These are phyloP conservation scores for Dynastes grantii DNA, from an alignment of 2,888 invertebrate species.

Conservation along the genomic window DNA sequence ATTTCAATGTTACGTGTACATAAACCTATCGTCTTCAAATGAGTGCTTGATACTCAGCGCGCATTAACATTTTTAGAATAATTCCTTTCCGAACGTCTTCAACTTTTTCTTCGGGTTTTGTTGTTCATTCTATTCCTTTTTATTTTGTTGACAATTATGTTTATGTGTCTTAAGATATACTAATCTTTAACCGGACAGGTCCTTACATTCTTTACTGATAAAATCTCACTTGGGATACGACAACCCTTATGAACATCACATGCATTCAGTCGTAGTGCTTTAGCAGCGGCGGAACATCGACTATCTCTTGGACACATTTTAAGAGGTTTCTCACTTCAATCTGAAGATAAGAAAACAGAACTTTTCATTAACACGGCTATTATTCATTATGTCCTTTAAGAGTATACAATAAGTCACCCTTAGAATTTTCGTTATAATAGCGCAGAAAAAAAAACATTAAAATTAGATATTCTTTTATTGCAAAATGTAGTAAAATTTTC, in stretches of 20 bases:
- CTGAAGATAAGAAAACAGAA: constrained; percentile 26
- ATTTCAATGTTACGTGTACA: constrained; percentile 8
- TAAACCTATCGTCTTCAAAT: constrained; percentile 1
- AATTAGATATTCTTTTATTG: no score
- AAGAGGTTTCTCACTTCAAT: constrained; percentile 41
- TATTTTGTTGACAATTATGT: constrained; percentile 60
- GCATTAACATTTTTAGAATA: constrained; percentile 46
- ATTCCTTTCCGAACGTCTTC: constrained; percentile 38
- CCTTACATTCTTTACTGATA: constrained; percentile 62
- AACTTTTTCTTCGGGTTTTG: constrained; percentile 24
- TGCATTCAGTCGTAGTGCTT: constrained; percentile 36
- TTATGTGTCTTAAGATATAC: constrained; percentile 62
- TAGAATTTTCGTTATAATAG: neutral
- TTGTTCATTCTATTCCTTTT: constrained; percentile 44
- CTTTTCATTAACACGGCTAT: constrained; percentile 25
- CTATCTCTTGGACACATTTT: constrained; percentile 34
- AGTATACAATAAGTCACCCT: no score
- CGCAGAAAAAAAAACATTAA: neutral
- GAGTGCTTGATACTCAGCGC: neutral
- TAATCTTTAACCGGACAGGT: constrained; percentile 61
- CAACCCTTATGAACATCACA: constrained; percentile 54
- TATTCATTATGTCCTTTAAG: constrained; percentile 5
- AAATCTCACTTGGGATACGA: constrained; percentile 60
- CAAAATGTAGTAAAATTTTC: no score
- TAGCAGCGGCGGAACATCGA: constrained; percentile 33